Evolutionary conservation across 2,888 invertebrate species (phyloP).

Genomic region (Eupeodes luniger): DNA sequence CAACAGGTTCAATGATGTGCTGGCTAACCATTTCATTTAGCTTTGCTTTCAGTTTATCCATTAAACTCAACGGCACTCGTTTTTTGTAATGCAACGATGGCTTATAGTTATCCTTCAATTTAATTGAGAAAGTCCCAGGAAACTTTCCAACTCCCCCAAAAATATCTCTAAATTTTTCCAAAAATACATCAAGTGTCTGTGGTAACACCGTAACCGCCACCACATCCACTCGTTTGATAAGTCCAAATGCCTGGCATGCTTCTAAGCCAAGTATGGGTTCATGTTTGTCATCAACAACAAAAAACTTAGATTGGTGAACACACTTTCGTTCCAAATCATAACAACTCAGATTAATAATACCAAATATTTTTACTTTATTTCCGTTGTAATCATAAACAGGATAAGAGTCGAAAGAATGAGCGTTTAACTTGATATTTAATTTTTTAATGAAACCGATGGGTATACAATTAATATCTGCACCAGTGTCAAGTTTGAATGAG

Average conservation of each 20-base stretch:
- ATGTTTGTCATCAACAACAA: conserved; percentile 29
- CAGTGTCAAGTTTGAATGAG: conserved; percentile 49
- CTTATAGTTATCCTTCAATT: conserved; percentile 62
- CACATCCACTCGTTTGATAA: conserved; percentile 45
- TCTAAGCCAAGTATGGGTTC: conserved; percentile 43
- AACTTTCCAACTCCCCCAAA: conserved; percentile 69
- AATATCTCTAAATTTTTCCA: conserved; percentile 42
- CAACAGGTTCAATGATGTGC: conserved; percentile 74
- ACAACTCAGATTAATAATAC: conserved; percentile 17
- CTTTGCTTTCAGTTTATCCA: conserved; percentile 62
- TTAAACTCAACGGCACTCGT: conserved; percentile 64
- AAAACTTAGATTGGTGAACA: conserved; percentile 23
- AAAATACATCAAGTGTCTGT: conserved; percentile 17
- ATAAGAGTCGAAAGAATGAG: conserved; percentile 12
- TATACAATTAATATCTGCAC: conserved; percentile 50
- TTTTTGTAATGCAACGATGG: conserved; percentile 74
- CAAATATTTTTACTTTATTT: conserved; percentile 61
- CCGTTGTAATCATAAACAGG: conserved; percentile 65
- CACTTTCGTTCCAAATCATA: conserved; percentile 14
- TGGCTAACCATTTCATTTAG: conserved; percentile 61
- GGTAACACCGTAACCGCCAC: conserved; percentile 19
- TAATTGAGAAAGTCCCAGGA: conserved; percentile 52
- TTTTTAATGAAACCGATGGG: conserved; percentile 23
- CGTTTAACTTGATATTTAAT: no score
- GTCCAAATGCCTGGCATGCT: conserved; percentile 30